Evolutionary conservation across 2,888 invertebrate genomes (phyloP).

Genomic region (Crepidodera aurea): DNA sequence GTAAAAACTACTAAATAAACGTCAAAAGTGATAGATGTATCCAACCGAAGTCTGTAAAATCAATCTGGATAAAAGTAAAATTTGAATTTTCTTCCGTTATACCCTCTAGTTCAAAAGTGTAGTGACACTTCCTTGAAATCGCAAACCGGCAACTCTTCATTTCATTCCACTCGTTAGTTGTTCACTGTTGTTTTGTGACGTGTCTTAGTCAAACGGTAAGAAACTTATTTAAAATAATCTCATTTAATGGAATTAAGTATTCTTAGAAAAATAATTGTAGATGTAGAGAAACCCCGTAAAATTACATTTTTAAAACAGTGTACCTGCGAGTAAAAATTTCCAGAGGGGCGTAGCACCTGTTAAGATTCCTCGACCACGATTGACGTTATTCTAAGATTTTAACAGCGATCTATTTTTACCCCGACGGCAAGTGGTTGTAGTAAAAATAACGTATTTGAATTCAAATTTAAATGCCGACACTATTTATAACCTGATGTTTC

Average conservation of each 20-base stretch:
- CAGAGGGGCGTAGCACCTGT: slow-evolving; percentile 46
- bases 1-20: slow-evolving; percentile 33
- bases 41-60: slow-evolving; percentile 28
- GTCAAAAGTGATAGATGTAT: slow-evolving; percentile 35
- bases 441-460: slow-evolving; percentile 35
- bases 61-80: slow-evolving; percentile 37
- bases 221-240: slow-evolving; percentile 12
- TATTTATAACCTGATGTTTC: slow-evolving; percentile 31
- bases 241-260: slow-evolving; percentile 19
- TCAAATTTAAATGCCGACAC: slow-evolving; percentile 18
- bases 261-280: slow-evolving; percentile 11
- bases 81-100: slow-evolving; percentile 51
- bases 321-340: slow-evolving; percentile 13
- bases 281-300: background rate
- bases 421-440: slow-evolving; percentile 46
- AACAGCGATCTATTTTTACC: slow-evolving; percentile 44
- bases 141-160: slow-evolving; percentile 49
- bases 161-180: slow-evolving; percentile 59
- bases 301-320: background rate
- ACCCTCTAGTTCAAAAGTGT: slow-evolving; percentile 45
- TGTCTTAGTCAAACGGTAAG: slow-evolving; percentile 59
- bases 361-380: slow-evolving; percentile 15
- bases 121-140: slow-evolving; percentile 54
- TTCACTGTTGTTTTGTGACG: slow-evolving; percentile 58
- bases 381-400: background rate